Conservation (phyloP, 2,888 invertebrate genomes). For the Mesorhabditis spiculigera region DNA sequence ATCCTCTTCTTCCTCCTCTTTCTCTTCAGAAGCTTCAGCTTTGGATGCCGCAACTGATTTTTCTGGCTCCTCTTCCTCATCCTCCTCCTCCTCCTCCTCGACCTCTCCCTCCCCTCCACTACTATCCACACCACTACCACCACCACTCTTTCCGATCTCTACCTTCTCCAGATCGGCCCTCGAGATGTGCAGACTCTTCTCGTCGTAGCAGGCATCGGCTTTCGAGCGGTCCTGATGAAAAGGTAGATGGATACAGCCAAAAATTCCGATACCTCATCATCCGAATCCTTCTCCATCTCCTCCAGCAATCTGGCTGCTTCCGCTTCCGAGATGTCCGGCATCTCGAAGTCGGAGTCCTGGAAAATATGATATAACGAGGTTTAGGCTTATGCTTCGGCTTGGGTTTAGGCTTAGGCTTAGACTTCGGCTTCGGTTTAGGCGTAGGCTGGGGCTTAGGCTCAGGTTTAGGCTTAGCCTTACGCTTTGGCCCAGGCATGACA, state of each 20-base stretch:
- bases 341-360: slow-evolving; percentile 6
- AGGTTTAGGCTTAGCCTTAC: too few relatives aligned
- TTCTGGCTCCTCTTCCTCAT: background rate
- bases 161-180: background rate
- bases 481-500: background rate
- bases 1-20: too few relatives aligned
- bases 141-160: background rate
- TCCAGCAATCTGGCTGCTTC: background rate
- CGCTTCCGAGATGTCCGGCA: background rate
- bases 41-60: background rate
- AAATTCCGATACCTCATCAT: background rate
- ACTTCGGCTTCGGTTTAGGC: too few relatives aligned
- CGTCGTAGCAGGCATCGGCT: background rate
- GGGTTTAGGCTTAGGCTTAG: background rate
- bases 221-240: background rate
- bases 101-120: slow-evolving; percentile 27
- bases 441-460: too few relatives aligned
- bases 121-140: background rate
- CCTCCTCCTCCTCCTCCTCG: background rate
- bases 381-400: too few relatives aligned
- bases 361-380: too few relatives aligned
- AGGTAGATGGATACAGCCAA: too few relatives aligned
- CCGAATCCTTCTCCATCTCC: background rate
- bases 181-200: slow-evolving; percentile 5
- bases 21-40: background rate